Evolutionary conservation across 2,113 vertebrate genomes (phyloP).

Genomic region (Columbina picui): DNA sequence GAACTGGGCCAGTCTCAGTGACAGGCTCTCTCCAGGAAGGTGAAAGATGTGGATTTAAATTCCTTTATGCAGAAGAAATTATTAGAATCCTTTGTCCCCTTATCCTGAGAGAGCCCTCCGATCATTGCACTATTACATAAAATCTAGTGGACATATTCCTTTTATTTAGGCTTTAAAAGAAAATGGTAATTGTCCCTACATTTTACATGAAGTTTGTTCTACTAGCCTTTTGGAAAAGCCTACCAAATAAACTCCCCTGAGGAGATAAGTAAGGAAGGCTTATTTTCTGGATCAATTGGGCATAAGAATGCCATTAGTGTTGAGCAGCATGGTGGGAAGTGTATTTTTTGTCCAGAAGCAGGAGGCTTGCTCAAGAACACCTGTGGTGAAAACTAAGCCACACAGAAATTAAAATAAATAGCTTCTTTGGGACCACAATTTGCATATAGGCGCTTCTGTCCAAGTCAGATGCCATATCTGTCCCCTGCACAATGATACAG

Average conservation of each 20-base stretch:
- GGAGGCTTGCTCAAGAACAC: not conserved
- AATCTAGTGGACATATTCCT: not conserved
- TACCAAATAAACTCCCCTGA: not conserved
- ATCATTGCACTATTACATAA: not conserved
- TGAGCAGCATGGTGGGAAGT: not conserved
- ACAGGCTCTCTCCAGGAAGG: not conserved
- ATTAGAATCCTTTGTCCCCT: not conserved
- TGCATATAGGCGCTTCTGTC: not conserved
- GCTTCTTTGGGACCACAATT: rapidly evolving
- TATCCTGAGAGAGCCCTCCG: not conserved
- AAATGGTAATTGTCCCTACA: not conserved
- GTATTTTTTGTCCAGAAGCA: not conserved
- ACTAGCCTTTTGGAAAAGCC: not conserved
- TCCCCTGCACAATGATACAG: not conserved
- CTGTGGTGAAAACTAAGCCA: not conserved
- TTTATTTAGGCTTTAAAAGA: not conserved
- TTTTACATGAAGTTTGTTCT: not conserved
- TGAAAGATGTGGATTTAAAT: not conserved
- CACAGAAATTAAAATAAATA: not conserved
- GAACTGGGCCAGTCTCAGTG: not conserved
- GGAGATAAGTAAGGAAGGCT: not conserved
- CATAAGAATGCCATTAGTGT: not conserved
- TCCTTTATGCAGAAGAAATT: not conserved
- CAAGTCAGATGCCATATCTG: not conserved
- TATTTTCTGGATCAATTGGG: not conserved